Evolutionary conservation across 2,113 vertebrate species (phyloP), one percentile per base, ranked within the genome.

Genomic region (Enhydra lutris): DNA sequence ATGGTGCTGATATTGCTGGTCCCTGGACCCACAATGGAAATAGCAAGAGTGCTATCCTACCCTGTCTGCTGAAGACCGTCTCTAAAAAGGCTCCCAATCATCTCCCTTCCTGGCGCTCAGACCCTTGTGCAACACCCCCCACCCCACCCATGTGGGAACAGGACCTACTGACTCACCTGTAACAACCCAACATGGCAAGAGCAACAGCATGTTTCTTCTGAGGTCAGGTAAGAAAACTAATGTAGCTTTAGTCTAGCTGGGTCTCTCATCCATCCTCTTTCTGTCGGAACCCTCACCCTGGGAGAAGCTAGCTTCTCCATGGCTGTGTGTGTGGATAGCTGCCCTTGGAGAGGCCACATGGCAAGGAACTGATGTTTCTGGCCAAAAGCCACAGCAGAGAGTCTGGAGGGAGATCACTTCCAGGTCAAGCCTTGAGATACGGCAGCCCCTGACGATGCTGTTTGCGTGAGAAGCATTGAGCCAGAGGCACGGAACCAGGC

Each of bases 21-120:
- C 6, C 10, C 7, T 31, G 57, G 57, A 34, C 8, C 11, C 8
- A 12, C 15, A 13, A 20, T 0, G 12, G 15, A 61, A 21, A 12
- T 3, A 34, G 7, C 39, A 23, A 42, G 67, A 71, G 18, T 7
- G 4, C 31, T 24, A 9, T 8, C 14, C n/a, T 59, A 10, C 15
- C 36, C n/a, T 3, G 2, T 79, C 36, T 36, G 12, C 0, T 3
- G 10, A 4, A 23, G 13, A 5, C 36, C 20, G 12, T 69, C 57
- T 94, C 31, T 59, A 65, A 36, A 59, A 45, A 52, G 34, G 7
- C 3, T 11, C 21, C 26, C 69, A 52, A 0, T 17, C 42, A 52
- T 17, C 21, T n/a, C 63, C 26, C 6, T 20, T 52, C 31, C 55
- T n/a, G 26, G 24, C 57, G 7, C 13, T 55, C 45, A 11, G 21